Percentiles rank a stretch among this genome's conserved stretches.
These are phyloP conservation scores for Cisticola juncidis DNA, from an alignment of 2,113 vertebrate species.

Conservation along the genomic window DNA sequence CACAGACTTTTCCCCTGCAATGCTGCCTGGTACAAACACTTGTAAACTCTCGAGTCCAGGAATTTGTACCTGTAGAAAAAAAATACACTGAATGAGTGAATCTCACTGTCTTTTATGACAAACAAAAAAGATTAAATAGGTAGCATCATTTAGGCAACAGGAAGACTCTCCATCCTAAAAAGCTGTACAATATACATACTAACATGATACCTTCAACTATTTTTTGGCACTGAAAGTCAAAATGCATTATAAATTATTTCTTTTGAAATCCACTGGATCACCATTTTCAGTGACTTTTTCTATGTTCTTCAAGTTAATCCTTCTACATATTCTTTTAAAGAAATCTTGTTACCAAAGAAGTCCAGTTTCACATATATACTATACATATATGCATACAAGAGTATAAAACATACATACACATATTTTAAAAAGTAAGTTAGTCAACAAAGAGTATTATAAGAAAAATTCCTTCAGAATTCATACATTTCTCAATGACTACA, in stretches of 20 bases:
- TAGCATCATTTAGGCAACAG: not conserved
- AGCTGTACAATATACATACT: not conserved
- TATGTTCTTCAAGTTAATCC: not conserved
- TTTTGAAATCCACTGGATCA: not conserved
- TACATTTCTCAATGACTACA: not conserved
- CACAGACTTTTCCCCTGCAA: conserved; percentile 80
- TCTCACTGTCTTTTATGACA: not conserved
- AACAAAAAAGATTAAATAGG: not conserved
- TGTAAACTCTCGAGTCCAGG: conserved; percentile 90
- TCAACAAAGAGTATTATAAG: not conserved
- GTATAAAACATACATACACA: not conserved
- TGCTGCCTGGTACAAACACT: conserved; percentile 84
- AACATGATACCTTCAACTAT: not conserved
- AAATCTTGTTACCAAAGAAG: not conserved
- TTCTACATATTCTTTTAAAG: not conserved
- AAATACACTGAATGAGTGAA: not conserved
- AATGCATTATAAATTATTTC: not conserved
- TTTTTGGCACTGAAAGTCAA: not conserved
- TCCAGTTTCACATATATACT: not conserved
- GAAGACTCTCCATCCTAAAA: not conserved
- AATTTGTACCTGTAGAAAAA: conserved; percentile 78
- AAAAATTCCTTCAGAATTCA: not conserved
- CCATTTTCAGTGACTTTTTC: not conserved
- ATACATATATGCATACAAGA: accelerated
- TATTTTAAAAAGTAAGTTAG: not conserved